Conservation (phyloP, 2,797 vertebrate genomes). For the Tarsius wallacei region DNA sequence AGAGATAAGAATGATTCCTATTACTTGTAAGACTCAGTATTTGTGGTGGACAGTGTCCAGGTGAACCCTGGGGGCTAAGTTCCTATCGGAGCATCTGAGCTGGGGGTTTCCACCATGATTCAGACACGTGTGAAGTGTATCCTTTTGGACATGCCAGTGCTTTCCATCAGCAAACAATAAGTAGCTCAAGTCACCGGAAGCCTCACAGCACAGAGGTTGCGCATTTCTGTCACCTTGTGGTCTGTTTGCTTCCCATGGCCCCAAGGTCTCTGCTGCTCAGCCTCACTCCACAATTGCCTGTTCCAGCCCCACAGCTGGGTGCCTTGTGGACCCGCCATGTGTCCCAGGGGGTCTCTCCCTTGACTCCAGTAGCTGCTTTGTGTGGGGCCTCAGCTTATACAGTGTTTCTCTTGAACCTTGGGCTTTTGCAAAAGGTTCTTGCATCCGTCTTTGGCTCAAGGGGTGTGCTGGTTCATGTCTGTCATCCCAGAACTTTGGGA, state of each 20-base stretch:
- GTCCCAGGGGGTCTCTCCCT: background rate
- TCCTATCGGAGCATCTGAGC: background rate
- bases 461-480: no score
- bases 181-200: background rate
- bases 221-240: background rate
- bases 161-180: background rate
- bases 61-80: background rate
- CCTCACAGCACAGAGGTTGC: background rate
- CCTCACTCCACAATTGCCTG: background rate
- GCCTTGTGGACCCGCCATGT: background rate
- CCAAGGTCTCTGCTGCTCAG: background rate
- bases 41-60: background rate
- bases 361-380: background rate
- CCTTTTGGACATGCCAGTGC: background rate
- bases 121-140: background rate
- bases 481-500: no score
- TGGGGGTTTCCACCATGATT: background rate
- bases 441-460: background rate
- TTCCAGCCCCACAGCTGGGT: background rate
- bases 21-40: background rate
- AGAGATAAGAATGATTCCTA: background rate
- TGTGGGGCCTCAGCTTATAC: background rate
- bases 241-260: background rate
- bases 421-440: background rate
- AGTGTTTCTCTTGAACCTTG: background rate